phyloP scores from a whole-genome alignment of 2,797 vertebrate species.

The Ctenosaura bakeri region DNA sequence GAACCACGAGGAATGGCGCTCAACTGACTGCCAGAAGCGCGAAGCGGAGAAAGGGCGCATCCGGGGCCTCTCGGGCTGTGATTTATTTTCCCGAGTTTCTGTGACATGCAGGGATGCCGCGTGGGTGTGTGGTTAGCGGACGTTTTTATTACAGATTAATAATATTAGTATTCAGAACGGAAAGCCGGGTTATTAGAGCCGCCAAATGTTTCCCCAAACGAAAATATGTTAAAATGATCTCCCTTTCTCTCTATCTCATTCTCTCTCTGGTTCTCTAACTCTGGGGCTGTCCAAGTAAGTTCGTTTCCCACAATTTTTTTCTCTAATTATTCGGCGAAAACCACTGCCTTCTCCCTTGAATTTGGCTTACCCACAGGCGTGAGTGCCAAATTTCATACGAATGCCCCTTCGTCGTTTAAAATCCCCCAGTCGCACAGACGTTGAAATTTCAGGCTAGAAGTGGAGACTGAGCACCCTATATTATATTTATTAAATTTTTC shows the following conservation, averaged over 20 bases:
- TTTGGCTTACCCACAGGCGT: not conserved
- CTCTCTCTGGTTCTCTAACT: not conserved
- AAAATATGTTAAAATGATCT: slow-evolving; percentile 75
- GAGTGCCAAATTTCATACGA: not conserved
- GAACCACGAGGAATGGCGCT: slow-evolving; percentile 39
- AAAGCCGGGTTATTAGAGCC: slow-evolving; percentile 66
- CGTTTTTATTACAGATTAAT: slow-evolving; percentile 87
- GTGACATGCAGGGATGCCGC: slow-evolving; percentile 47
- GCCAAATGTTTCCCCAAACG: slow-evolving; percentile 69
- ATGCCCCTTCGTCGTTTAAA: not conserved
- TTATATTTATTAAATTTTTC: not conserved
- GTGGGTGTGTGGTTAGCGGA: slow-evolving; percentile 82
- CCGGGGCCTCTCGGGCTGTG: not conserved
- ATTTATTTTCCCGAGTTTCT: slow-evolving; percentile 26
- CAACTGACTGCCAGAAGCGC: slow-evolving; percentile 75
- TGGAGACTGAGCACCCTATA: not conserved
- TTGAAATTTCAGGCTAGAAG: not conserved
- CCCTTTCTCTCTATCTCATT: slow-evolving; percentile 39
- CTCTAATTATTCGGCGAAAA: slow-evolving; percentile 22
- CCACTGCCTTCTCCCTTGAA: slow-evolving; percentile 18
- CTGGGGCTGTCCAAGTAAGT: not conserved
- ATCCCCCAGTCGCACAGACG: not conserved
- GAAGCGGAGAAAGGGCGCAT: slow-evolving; percentile 72
- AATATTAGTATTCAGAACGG: slow-evolving; percentile 75
- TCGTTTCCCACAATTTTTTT: slow-evolving; percentile 35